Base-by-base conservation (phyloP, 2,797 vertebrate genomes). In the Microchirus variegatus region DNA sequence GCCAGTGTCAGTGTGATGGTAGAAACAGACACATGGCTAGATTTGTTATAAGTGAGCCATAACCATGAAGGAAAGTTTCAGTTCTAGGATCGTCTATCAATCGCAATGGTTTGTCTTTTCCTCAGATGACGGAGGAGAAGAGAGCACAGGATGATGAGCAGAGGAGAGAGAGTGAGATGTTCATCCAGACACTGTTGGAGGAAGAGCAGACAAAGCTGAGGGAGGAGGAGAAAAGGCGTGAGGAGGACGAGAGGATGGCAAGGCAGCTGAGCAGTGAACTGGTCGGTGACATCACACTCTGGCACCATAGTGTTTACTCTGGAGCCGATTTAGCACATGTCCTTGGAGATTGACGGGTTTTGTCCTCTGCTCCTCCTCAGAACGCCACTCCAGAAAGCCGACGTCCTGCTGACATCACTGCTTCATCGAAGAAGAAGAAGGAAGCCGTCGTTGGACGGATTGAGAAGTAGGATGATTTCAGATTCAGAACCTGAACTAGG, bases 111-210 rank as follows among this genome's bases (percentile, higher is more conserved):
- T 48, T 14, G 5, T 22, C 10, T 48, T 1, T 13, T 10, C 11
- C 19, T 9, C 59, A 99, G 97, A 90, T 95, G 79, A 91, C 92
- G 7, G 94, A 94, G 81, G 97, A 98, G 76, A 93, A 92, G 60
- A 88, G 86, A 48, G 93, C 84, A 0, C 83, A 87, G 5, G 95
- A 96, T 0, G 95, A 96, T 63, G 94, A 95, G 68, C 94, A 97
- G 85, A 89, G 84, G 53, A 93, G 76, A 62, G 96, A 94, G 2
- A 98, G 96, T 17, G 94, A 96, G 85, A 94, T 95, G 11, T 95
- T 93, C 67, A 98, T 99, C 79, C 93, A 94, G 36, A 85, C 36
- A 1, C 89, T 98, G 10, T 81, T 99, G 64, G 92, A 89, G 0
- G 94, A 97, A 63, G 94, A 97, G 51, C 87, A 95, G 62, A 83